Percentiles rank a stretch among this genome's conserved stretches.
These are phyloP conservation scores for Geodia barretti DNA, from an alignment of 37 sponge, comb jelly and placozoan genomes.

Conservation along the genomic window DNA sequence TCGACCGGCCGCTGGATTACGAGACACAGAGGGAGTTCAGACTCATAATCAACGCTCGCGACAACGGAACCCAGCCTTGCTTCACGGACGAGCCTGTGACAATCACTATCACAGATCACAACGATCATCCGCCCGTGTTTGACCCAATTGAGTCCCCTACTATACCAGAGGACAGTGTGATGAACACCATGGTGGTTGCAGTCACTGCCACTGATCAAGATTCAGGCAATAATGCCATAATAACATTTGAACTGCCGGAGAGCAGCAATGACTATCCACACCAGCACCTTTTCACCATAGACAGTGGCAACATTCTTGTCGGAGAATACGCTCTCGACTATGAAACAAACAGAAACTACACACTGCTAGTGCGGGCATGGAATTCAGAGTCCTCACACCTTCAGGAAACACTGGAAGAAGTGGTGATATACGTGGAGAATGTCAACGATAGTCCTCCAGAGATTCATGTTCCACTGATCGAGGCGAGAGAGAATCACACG, in stretches of 20 bases:
- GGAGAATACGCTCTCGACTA: not conserved
- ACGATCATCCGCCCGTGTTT: slow-evolving; percentile 76
- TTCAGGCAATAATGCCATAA: slow-evolving; percentile 16
- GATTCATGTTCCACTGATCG: slow-evolving; percentile 13
- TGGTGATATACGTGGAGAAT: slow-evolving; percentile 22
- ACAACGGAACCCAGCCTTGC: slow-evolving; percentile 35
- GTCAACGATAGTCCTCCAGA: slow-evolving; percentile 62
- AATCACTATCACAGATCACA: slow-evolving; percentile 35
- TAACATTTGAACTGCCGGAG: slow-evolving; percentile 31
- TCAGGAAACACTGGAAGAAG: not conserved
- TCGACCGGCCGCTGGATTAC: slow-evolving; percentile 27
- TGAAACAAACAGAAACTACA: not conserved
- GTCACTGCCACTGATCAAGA: slow-evolving; percentile 44
- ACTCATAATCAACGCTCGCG: slow-evolving; percentile 36
- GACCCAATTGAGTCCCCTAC: not conserved
- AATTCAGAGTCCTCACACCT: not conserved
- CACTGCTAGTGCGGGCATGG: not conserved
- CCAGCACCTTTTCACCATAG: slow-evolving; percentile 31
- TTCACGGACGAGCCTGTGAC: not conserved
- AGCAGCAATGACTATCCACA: slow-evolving; percentile 19
- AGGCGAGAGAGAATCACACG: not conserved
- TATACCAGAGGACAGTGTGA: not conserved
- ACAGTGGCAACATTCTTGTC: slow-evolving; percentile 32
- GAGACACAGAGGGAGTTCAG: slow-evolving; percentile 33
- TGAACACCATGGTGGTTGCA: not conserved